Evolutionary conservation across 2,113 vertebrate genomes (phyloP).

Genomic region (Gavialis gangeticus): DNA sequence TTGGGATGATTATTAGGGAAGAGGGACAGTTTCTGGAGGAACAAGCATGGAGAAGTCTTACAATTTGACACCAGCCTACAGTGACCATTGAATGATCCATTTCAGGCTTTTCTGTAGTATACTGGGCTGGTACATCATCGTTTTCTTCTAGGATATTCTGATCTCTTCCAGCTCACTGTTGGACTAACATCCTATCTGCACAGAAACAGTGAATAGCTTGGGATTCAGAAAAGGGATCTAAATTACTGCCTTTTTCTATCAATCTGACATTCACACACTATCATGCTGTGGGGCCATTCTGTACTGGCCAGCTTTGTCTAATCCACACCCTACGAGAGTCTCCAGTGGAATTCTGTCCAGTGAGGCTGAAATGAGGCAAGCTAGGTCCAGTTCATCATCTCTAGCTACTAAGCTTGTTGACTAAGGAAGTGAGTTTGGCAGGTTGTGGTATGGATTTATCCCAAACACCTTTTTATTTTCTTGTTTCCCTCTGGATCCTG

Average conservation of each 20-base stretch:
- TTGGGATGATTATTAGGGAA: no score
- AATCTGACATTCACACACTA: neutral
- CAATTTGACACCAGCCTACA: neutral
- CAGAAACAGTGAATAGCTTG: neutral
- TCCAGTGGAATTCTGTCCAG: neutral
- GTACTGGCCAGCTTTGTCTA: neutral
- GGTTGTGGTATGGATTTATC: neutral
- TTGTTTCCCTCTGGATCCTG: neutral
- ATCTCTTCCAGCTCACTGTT: neutral
- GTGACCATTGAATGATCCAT: neutral
- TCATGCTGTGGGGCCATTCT: neutral
- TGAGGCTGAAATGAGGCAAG: neutral
- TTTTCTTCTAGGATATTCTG: neutral
- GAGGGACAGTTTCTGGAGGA: neutral
- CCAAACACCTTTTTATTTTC: neutral
- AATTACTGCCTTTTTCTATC: neutral
- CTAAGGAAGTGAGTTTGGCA: neutral
- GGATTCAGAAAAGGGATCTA: neutral
- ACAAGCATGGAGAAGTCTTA: neutral
- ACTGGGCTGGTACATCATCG: neutral
- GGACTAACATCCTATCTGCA: neutral
- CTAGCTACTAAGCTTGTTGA: neutral
- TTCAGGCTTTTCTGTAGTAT: neutral
- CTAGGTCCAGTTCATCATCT: neutral
- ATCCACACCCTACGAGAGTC: neutral